Conservation (phyloP, 2,797 vertebrate species). For the Hirundo rustica region DNA sequence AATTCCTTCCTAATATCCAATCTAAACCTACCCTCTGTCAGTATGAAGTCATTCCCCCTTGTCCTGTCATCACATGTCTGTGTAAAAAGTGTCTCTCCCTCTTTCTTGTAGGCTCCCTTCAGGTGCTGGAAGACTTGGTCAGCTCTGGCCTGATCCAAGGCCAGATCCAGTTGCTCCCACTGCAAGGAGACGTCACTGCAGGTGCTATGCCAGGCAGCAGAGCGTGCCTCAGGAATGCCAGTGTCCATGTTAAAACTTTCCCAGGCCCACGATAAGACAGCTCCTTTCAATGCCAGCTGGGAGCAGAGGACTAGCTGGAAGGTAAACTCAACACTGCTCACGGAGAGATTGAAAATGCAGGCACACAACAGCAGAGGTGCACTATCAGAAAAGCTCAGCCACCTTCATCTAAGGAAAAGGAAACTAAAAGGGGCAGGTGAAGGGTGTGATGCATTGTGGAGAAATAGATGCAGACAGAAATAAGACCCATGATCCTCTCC, state of each 20-base stretch:
- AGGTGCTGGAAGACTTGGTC: background rate
- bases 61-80: background rate
- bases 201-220: background rate
- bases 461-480: background rate
- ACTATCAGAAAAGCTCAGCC: background rate
- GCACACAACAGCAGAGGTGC: background rate
- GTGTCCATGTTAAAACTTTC: rapidly evolving
- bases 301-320: background rate
- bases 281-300: background rate
- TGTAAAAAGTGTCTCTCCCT: background rate
- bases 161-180: background rate
- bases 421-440: background rate
- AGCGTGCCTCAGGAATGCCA: background rate
- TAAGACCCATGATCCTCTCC: background rate
- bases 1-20: background rate
- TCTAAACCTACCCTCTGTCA: background rate
- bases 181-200: background rate
- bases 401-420: background rate
- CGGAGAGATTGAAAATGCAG: background rate
- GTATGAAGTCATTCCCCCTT: background rate
- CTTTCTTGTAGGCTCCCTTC: background rate
- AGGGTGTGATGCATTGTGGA: background rate
- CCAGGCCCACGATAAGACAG: background rate
- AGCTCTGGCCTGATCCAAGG: background rate
- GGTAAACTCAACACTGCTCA: background rate